Conservation (phyloP, 2,113 vertebrate species). For the Antigone vipio region DNA sequence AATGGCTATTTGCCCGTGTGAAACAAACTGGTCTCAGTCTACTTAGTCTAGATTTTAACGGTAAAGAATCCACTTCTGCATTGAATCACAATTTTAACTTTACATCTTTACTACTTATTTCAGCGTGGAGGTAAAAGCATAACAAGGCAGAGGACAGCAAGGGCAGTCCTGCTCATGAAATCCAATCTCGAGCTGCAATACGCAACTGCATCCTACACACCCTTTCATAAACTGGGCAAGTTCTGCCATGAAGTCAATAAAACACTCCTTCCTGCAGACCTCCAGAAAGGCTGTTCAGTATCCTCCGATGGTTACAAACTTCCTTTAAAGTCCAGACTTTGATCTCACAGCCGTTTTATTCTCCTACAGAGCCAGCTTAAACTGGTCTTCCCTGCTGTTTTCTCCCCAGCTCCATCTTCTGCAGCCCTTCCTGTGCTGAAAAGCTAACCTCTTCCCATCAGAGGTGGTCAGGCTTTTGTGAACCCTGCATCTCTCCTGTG, state of each 20-base stretch:
- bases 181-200: neutral
- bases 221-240: neutral
- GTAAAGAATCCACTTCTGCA: neutral
- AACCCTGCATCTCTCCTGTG: neutral
- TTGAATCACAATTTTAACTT: neutral
- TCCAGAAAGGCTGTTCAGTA: neutral
- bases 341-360: neutral
- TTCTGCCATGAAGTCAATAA: neutral
- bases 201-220: neutral
- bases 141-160: neutral
- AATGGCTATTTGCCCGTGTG: rapidly evolving
- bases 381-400: neutral
- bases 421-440: neutral
- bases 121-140: neutral
- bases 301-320: neutral
- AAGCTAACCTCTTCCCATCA: neutral
- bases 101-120: neutral
- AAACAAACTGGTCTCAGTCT: neutral
- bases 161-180: neutral
- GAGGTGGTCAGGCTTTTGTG: neutral
- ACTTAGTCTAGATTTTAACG: neutral
- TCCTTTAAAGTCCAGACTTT: neutral
- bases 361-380: neutral
- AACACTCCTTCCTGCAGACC: neutral
- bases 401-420: neutral